A percentile compares a stretch with the other conserved stretches of the same genome.
Conservation (phyloP, 2,113 vertebrate species). For the Megaleporinus macrocephalus region DNA sequence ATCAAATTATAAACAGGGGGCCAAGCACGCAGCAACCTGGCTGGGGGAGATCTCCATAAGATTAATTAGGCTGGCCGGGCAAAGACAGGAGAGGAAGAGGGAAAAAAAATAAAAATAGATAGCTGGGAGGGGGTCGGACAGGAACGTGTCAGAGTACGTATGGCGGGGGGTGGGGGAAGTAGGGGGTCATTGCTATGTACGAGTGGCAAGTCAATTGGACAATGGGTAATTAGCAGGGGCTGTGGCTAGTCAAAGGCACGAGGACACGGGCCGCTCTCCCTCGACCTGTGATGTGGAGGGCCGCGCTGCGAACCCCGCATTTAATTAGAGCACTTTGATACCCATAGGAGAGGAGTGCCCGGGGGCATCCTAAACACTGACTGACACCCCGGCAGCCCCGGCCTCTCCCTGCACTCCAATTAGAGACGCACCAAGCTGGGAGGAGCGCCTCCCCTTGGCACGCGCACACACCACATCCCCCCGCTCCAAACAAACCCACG, state of each 20-base stretch:
- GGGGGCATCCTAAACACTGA: slow-evolving; percentile 98
- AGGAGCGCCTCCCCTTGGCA: slow-evolving; percentile 55
- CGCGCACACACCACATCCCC: slow-evolving; percentile 16
- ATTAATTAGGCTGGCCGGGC: slow-evolving; percentile 97
- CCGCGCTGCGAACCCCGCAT: slow-evolving; percentile 93
- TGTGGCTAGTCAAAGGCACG: slow-evolving; percentile 95
- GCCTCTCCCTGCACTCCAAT: slow-evolving; percentile 90
- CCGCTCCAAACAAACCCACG: slow-evolving; percentile 59
- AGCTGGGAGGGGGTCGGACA: slow-evolving; percentile 44
- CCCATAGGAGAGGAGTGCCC: slow-evolving; percentile 98
- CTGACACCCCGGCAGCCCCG: slow-evolving; percentile 94
- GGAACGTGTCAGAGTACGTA: background rate
- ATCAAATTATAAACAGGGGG: slow-evolving; percentile 99
- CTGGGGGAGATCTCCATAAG: slow-evolving; percentile 99
- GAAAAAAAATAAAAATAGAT: slow-evolving; percentile 76
- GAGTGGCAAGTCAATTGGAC: slow-evolving; percentile 96
- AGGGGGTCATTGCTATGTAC: slow-evolving; percentile 80
- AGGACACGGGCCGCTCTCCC: slow-evolving; percentile 88
- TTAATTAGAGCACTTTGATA: slow-evolving; percentile 99
- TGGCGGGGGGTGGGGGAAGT: background rate
- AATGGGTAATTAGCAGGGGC: slow-evolving; percentile 99
- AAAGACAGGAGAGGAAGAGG: slow-evolving; percentile 87
- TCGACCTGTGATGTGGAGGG: slow-evolving; percentile 89
- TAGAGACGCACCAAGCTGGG: slow-evolving; percentile 81
- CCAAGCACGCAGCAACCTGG: slow-evolving; percentile 94